Percentiles rank a stretch among this genome's conserved stretches.
Conservation (phyloP, 2,113 vertebrate species). For the Leucoraja erinaceus region DNA sequence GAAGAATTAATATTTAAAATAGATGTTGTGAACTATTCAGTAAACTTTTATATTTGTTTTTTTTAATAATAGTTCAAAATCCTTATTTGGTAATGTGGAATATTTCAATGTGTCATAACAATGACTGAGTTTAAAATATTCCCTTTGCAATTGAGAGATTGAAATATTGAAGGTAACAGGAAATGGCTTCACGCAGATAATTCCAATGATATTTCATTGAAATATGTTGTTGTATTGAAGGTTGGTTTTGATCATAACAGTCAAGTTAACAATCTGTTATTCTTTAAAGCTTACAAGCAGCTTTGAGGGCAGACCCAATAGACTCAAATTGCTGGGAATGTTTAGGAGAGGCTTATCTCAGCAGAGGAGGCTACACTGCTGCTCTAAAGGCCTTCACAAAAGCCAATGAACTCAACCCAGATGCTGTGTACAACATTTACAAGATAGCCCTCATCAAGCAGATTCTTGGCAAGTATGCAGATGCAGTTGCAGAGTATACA, state of each 20-base stretch:
- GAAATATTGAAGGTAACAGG: not conserved
- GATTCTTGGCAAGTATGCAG: slow-evolving; percentile 79
- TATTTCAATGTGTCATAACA: not conserved
- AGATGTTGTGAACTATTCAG: not conserved
- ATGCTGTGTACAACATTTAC: slow-evolving; percentile 80
- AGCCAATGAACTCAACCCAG: slow-evolving; percentile 79
- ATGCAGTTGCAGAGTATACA: slow-evolving; percentile 73
- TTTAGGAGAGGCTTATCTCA: slow-evolving; percentile 87
- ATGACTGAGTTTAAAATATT: not conserved
- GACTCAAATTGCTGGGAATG: slow-evolving; percentile 93
- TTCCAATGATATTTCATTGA: not conserved
- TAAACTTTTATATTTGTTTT: not conserved
- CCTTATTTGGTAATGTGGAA: not conserved
- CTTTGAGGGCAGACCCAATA: slow-evolving; percentile 84
- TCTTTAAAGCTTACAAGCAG: slow-evolving; percentile 77
- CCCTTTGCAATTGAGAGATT: not conserved
- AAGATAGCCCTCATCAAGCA: slow-evolving; percentile 87
- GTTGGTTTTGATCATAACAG: not conserved
- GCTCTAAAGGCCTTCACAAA: slow-evolving; percentile 86
- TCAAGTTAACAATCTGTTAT: not conserved
- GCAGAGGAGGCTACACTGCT: slow-evolving; percentile 81
- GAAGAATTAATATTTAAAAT: not conserved
- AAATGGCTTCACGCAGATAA: not conserved
- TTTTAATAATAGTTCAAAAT: not conserved
- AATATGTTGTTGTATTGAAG: not conserved